Evolutionary conservation across 2,113 vertebrate species (phyloP), one percentile per base, ranked within the genome.

Genomic region (Stigmatopora nigra): DNA sequence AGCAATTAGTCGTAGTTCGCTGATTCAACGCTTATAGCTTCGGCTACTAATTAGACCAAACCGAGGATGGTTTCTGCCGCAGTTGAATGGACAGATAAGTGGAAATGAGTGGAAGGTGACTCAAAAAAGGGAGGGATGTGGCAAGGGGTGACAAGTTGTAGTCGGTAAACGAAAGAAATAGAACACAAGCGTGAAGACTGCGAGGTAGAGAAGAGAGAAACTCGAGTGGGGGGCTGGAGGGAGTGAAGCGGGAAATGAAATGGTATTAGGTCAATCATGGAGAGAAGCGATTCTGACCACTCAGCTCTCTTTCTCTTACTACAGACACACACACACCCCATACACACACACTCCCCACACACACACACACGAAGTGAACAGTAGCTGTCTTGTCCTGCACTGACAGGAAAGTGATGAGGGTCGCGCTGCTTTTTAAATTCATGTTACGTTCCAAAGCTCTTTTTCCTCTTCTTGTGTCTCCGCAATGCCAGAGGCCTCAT

Each of bases 1-100:
- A 73, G 80, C 88, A 84, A 91, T 92, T 92, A 92, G 89, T 89
- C 87, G 86, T 81, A 82, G 80, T 67, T 77, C 70, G 74, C 81
- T 88, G 90, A 76, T 80, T 86, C 88, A 88, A 80, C 67, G 79
- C 76, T 82, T 81, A 71, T 87, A 79, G 82, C 74, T 86, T 52
- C 84, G 82, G 82, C 81, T 84, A 82, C 82, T 88, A 87, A 87
- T 88, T 88, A 87, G 81, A 86, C 84, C 72, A 78, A 82, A 86
- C 85, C 84, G 81, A 80, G 71, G 77, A 86, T 80, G 85, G 78
- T 81, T 83, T 86, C 84, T 82, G 82, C 84, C 82, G 80, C 86
- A 86, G 75, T 69, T 58, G 81, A 84, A 68, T 35, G 71, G 78
- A 48, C 64, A 87, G 84, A 88, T 88, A 88, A 88, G 87, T 84